Conservation (phyloP, 2,888 invertebrate species). For the Orchesellides sinensis region DNA sequence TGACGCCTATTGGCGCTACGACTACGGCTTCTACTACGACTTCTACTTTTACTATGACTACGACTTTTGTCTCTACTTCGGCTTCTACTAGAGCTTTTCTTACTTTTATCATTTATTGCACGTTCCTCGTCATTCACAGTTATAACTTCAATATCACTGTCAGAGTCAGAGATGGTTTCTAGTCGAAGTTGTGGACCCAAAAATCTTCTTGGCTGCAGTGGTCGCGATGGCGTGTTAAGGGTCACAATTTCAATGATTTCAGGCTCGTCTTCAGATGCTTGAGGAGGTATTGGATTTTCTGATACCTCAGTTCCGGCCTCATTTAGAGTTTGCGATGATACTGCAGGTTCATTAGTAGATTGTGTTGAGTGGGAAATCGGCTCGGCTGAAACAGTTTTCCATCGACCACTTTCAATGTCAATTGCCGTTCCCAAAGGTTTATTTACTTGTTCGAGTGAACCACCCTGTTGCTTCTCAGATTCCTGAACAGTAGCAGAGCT, state of each 20-base stretch:
- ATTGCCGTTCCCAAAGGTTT: conserved; percentile 30
- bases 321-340: background rate
- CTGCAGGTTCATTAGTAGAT: background rate
- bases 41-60: conserved; percentile 10
- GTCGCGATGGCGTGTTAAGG: conserved; percentile 13
- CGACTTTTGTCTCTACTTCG: background rate
- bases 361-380: too few relatives aligned
- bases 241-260: conserved; percentile 57
- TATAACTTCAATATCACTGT: conserved; percentile 53
- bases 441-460: conserved; percentile 3
- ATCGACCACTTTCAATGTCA: conserved; percentile 52
- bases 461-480: background rate
- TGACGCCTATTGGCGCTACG: conserved; percentile 15
- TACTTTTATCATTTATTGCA: background rate
- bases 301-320: background rate
- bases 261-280: conserved; percentile 34
- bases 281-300: background rate
- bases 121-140: background rate
- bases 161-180: conserved; percentile 41
- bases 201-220: conserved; percentile 3
- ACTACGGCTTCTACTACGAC: conserved; percentile 3
- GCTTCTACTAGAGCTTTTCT: conserved; percentile 1
- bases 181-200: conserved; percentile 4
- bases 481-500: background rate
- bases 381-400: conserved; percentile 59